Evolutionary conservation across 2,113 vertebrate species (phyloP).

Genomic region (Felis chaus): DNA sequence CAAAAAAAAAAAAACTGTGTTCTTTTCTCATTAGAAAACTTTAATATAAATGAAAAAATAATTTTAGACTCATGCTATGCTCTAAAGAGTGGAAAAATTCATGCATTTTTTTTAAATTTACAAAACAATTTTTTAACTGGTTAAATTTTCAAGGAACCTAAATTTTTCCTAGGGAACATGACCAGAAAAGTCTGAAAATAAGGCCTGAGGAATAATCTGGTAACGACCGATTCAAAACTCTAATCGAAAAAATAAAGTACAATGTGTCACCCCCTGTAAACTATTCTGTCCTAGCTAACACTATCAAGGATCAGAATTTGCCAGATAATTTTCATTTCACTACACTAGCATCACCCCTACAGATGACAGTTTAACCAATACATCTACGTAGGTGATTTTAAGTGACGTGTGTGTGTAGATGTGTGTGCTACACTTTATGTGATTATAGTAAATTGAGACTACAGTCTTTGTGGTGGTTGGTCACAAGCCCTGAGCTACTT

Average conservation of each 20-base stretch:
- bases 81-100: neutral
- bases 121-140: neutral
- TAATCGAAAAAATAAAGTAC: neutral
- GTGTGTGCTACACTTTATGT: neutral
- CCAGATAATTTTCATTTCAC: neutral
- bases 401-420: too few relatives aligned
- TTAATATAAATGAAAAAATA: neutral
- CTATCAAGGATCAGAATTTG: neutral
- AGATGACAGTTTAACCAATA: neutral
- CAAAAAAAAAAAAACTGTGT: neutral
- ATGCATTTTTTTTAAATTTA: neutral
- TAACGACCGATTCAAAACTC: neutral
- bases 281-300: neutral
- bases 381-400: neutral
- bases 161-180: neutral
- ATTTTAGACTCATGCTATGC: neutral
- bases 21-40: neutral
- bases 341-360: fast-evolving
- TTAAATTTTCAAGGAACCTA: neutral
- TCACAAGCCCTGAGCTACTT: neutral
- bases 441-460: neutral
- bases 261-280: neutral
- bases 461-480: neutral
- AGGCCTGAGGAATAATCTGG: neutral
- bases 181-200: neutral